Evolutionary conservation across 2,797 vertebrate species (phyloP), one percentile per base, ranked within the genome.

Genomic region (Leuciscus waleckii): DNA sequence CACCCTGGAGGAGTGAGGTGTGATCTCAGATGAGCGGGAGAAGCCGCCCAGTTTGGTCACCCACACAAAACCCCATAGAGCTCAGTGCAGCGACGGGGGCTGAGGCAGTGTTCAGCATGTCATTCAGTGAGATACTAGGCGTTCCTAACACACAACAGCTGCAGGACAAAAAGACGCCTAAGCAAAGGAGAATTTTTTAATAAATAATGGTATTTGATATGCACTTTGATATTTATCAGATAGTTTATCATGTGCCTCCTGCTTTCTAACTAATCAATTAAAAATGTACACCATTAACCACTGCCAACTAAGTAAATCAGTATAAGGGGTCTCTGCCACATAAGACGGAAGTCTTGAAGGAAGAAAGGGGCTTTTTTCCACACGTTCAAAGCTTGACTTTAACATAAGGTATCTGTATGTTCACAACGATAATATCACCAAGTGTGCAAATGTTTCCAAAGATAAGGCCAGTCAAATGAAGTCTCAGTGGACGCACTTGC

Each of bases 121-220:
- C 87, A 83, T 63, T 77, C 76, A 86, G 77, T 32, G 81, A 90
- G 86, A 90, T 73, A 89, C 79, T 77, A 73, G 49, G 69, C 82
- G 70, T 80, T 56, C 75, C 54, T 71, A 83, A 89, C 83, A 80
- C 85, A 74, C 87, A 89, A 90, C 91, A 94, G 92, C 92, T 93
- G 91, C 90, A 85, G 79, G 84, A 43, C 90, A 92, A 78, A 87
- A 63, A 65, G 41, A 83, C 87, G 69, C 21, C 73, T 75, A 85
- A 78, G 13, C 69, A 77, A 73, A 49, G 1, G 1, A 5, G 46
- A 4, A n/a, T n/a, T 16, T 46, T 41, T 6, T 2, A 54, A 85
- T 39, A 8, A 39, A 8, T 84, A 87, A 68, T 63, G 54, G 79
- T 37, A 84, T 88, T 49, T 67, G 37, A 82, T 85, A 84, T 81